A percentile compares a stretch with the other conserved stretches of the same genome.
Evolutionary conservation across 2,888 invertebrate genomes (phyloP).

Genomic region (Agrochola lota): DNA sequence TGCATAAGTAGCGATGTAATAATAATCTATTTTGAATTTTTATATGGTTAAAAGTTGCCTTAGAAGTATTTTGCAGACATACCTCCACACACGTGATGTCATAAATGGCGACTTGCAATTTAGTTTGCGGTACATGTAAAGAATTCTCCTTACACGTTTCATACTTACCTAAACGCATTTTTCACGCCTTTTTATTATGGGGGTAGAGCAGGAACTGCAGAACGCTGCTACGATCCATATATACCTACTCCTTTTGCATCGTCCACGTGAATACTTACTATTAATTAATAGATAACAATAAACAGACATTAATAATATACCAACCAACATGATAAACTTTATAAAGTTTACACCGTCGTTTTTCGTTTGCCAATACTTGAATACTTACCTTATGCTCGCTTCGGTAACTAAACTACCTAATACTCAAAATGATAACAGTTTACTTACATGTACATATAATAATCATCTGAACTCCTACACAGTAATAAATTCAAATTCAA

Average conservation of each 20-base stretch:
- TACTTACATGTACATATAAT: background rate
- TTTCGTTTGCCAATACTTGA: background rate
- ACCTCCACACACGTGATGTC: background rate
- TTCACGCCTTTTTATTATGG: background rate
- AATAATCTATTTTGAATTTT: slow-evolving; percentile 37
- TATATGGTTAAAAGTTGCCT: background rate
- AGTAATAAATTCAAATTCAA: too few relatives aligned
- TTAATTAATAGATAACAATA: background rate
- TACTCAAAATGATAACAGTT: background rate
- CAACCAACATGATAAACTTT: background rate
- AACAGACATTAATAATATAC: background rate
- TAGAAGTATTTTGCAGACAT: background rate
- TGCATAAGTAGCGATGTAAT: slow-evolving; percentile 47
- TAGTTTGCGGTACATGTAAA: background rate
- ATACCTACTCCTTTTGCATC: background rate
- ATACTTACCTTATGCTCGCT: background rate
- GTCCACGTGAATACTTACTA: background rate
- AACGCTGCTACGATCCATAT: background rate
- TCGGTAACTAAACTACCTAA: background rate
- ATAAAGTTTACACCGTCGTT: background rate
- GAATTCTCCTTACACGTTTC: background rate
- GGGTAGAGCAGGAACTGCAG: too few relatives aligned
- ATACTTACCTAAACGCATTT: background rate
- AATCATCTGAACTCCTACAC: background rate
- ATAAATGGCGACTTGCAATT: background rate